A percentile compares a stretch with the other conserved stretches of the same genome.
These are phyloP conservation scores for Oncopodura yosiiana DNA, from an alignment of 1,140 invertebrate genomes.

Conservation along the genomic window DNA sequence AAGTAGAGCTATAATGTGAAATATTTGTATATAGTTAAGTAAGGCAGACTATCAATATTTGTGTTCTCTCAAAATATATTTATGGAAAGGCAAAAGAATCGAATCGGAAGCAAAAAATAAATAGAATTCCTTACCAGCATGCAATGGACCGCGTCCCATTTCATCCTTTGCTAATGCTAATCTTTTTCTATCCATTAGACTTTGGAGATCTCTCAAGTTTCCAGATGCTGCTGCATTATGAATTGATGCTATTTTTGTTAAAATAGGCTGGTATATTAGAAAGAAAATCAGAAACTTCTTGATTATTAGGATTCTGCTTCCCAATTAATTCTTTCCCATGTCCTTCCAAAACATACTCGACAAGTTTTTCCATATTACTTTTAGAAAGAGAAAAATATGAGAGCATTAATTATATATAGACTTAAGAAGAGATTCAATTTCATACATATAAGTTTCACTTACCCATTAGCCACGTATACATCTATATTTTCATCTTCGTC, in stretches of 20 bases:
- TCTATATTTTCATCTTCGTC: constrained; percentile 2
- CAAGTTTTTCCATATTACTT: constrained; percentile 78
- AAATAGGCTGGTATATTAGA: constrained; percentile 74
- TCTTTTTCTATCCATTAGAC: constrained; percentile 76
- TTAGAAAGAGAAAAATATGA: constrained; percentile 40
- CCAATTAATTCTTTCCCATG: constrained; percentile 68
- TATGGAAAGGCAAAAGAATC: background rate
- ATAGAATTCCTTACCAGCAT: too few species aligned
- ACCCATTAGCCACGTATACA: background rate
- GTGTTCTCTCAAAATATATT: background rate
- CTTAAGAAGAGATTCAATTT: too few species aligned
- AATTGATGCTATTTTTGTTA: constrained; percentile 81
- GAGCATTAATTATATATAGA: too few species aligned
- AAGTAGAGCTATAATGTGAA: too few species aligned
- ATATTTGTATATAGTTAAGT: constrained; percentile 81
- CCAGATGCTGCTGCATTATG: constrained; percentile 72
- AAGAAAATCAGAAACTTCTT: constrained; percentile 78
- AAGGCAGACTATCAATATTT: constrained; percentile 50
- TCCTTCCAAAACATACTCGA: constrained; percentile 74
- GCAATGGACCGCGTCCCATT: constrained; percentile 48
- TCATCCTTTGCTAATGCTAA: constrained; percentile 78
- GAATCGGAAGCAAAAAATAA: too few species aligned
- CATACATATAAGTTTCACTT: too few species aligned
- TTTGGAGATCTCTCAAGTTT: constrained; percentile 69
- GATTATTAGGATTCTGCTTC: constrained; percentile 57